Evolutionary conservation across 1,140 invertebrate genomes (phyloP).

Genomic region (Physella acuta): DNA sequence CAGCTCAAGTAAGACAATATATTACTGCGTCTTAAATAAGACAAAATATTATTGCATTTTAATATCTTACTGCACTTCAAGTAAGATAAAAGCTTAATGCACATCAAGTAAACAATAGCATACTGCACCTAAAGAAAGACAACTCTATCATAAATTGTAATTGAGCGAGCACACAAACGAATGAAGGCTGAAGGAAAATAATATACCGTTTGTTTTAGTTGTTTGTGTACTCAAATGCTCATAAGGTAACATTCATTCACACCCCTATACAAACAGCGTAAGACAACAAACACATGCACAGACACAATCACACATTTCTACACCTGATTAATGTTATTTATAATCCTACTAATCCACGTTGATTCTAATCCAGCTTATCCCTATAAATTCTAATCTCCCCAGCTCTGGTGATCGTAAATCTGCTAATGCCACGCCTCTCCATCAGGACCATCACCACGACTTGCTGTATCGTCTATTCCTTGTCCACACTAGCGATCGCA

Average conservation of each 20-base stretch:
- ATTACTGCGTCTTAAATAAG: too few relatives aligned
- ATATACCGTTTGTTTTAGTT: too few relatives aligned
- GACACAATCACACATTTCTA: background rate
- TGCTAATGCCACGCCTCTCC: background rate
- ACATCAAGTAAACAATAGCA: too few relatives aligned
- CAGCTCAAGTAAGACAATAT: too few relatives aligned
- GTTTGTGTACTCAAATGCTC: background rate
- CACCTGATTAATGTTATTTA: background rate
- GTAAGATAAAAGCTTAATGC: too few relatives aligned
- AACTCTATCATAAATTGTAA: too few relatives aligned
- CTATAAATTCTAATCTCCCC: background rate
- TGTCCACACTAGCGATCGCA: background rate
- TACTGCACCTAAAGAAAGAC: too few relatives aligned
- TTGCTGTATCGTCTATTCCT: background rate
- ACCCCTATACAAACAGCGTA: background rate
- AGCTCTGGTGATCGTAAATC: background rate
- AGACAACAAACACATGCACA: background rate
- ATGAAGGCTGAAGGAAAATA: too few relatives aligned
- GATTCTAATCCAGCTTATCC: background rate
- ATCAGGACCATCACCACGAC: background rate
- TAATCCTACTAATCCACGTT: background rate
- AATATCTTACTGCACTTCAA: too few relatives aligned
- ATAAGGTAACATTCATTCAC: background rate
- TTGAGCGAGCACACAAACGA: too few relatives aligned
- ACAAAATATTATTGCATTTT: too few relatives aligned